phyloP scores from a whole-genome alignment of 2,113 vertebrate species.

The Cathartes aura region DNA sequence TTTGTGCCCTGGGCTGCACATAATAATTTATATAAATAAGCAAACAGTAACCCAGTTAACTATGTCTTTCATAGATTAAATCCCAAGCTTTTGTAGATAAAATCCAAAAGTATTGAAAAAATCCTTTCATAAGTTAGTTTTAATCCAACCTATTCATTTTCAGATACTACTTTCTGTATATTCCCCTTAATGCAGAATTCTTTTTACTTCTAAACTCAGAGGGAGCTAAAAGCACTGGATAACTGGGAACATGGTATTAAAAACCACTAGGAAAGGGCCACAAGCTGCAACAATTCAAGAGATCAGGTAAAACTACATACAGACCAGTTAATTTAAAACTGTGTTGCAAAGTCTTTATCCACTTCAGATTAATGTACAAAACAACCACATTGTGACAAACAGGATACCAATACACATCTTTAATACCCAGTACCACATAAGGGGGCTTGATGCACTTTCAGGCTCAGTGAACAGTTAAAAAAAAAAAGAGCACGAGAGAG shows the following conservation, averaged over 20 bases:
- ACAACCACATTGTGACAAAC: not conserved
- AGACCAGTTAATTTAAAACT: not conserved
- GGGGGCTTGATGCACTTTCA: not conserved
- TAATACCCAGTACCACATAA: not conserved
- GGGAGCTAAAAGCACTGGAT: not conserved
- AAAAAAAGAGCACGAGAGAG: not conserved
- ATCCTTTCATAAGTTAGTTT: not conserved
- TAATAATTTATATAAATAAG: not conserved
- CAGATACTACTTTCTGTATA: not conserved
- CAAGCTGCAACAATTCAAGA: not conserved
- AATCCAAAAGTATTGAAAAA: not conserved
- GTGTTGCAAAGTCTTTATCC: not conserved
- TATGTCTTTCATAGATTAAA: not conserved
- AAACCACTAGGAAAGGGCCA: not conserved
- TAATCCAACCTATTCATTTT: not conserved
- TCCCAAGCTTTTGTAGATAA: not conserved
- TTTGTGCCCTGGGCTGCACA: not conserved
- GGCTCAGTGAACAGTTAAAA: not conserved
- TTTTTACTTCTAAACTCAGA: not conserved
- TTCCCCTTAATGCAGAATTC: not conserved
- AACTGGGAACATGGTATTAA: not conserved
- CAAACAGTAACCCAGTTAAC: not conserved
- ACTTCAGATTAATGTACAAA: not conserved
- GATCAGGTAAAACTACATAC: not conserved
- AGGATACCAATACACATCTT: not conserved